Evolutionary conservation across 2,888 invertebrate species (phyloP).

Genomic region (Torymus auratus): DNA sequence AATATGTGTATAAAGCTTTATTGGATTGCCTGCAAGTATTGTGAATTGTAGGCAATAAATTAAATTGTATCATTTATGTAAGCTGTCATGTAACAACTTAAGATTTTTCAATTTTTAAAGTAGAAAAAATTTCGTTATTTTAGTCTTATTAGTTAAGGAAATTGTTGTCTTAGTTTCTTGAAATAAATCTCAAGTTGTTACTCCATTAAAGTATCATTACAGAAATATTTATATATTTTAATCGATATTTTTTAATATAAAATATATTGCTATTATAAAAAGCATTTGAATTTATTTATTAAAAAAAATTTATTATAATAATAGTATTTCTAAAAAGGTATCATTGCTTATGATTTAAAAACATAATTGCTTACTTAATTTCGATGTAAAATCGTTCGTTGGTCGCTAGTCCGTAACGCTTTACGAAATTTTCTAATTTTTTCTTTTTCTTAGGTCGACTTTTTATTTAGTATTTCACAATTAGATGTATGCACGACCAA

Average conservation of each 20-base stretch:
- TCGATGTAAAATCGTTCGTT: no score
- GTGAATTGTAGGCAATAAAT: slow-evolving; percentile 9
- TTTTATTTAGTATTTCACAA: no score
- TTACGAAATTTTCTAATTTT: no score
- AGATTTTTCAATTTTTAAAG: slow-evolving; percentile 22
- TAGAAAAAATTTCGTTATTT: not conserved
- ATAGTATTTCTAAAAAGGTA: not conserved
- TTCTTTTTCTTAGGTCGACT: no score
- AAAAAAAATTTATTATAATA: slow-evolving; percentile 1
- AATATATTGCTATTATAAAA: not conserved
- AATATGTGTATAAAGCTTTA: slow-evolving; percentile 16
- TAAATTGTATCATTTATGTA: slow-evolving; percentile 24
- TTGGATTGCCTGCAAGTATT: slow-evolving; percentile 26
- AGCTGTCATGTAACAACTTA: slow-evolving; percentile 30
- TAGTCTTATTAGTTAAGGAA: not conserved
- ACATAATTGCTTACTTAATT: no score
- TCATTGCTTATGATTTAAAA: not conserved
- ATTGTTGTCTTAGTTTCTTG: not conserved
- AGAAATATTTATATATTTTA: not conserved
- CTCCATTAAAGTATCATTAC: not conserved
- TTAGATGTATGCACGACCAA: no score
- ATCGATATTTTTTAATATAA: not conserved
- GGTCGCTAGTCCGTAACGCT: no score
- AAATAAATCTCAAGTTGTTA: slow-evolving; percentile 8
- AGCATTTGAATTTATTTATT: not conserved